Evolutionary conservation across 2,888 invertebrate species (phyloP), one percentile per base, ranked within the genome.

Genomic region (Elegia similella): DNA sequence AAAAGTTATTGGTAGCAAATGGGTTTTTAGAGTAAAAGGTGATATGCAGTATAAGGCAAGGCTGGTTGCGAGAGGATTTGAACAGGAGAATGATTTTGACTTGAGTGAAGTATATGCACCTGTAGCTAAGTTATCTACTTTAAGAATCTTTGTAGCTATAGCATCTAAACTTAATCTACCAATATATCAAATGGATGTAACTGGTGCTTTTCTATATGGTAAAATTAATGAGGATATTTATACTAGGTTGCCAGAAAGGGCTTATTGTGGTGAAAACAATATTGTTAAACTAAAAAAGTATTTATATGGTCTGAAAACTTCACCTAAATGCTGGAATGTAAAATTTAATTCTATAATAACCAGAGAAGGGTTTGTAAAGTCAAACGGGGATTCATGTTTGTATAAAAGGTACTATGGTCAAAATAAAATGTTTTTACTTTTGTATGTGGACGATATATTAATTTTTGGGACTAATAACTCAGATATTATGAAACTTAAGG

Each of bases 1-100:
- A 8, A 62, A 64, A 7, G 50, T 48, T 2, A 46, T 68, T 10
- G 61, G 61, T 59, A 63, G 60, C 13, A 69, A 68, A 42, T 70
- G 70, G 70, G 63, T 68, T 1, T 69, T 69, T 55, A 66, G 62
- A 53, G 53, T 62, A 0, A 70, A 68, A 56, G 43, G 17, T 47
- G 17, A n/a, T 46, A 43, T 38, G 8, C 38, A 56, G 16, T 63
- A 61, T 50, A 64, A 64, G 44, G 66, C 64, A 29, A 56, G 63
- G 8, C 50, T 65, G 13, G 62, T 65, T 8, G 65, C 65, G 1
- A 52, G 61, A 32, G 64, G 65, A 1, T 65, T 67, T 60, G 61
- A 67, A 42, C 64, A 62, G 42, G 10, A 56, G 42, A 38, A 62
- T 57, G 6, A 6, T 46, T 53, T 38, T 57, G 15, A 43, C 56